Evolutionary conservation across 1,140 invertebrate species (phyloP).

Genomic region (Ladona fulva): DNA sequence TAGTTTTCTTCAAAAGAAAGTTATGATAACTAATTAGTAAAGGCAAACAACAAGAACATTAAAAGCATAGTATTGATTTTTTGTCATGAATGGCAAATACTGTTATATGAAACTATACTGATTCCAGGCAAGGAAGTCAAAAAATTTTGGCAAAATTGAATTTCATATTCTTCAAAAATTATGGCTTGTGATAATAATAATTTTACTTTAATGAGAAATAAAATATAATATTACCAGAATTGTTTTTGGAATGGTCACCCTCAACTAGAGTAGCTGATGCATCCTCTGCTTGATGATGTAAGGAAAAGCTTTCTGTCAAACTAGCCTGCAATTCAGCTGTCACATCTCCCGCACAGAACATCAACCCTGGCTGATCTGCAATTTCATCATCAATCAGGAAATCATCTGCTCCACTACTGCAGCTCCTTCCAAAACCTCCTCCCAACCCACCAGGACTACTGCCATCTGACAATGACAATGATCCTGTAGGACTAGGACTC

Average conservation of each 20-base stretch:
- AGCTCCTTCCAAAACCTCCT: neutral
- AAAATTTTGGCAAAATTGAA: too few species aligned
- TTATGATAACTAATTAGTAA: too few species aligned
- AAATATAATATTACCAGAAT: neutral
- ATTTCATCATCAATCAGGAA: slow-evolving; percentile 84
- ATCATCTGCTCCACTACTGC: slow-evolving; percentile 9
- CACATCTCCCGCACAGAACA: slow-evolving; percentile 55
- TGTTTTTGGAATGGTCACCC: neutral
- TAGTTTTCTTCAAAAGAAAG: too few species aligned
- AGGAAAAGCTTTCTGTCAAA: neutral
- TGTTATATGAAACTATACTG: too few species aligned
- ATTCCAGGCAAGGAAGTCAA: too few species aligned
- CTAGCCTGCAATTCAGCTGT: neutral
- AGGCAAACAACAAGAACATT: too few species aligned
- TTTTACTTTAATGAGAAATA: too few species aligned
- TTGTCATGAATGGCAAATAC: too few species aligned
- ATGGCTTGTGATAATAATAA: too few species aligned
- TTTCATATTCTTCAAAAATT: too few species aligned
- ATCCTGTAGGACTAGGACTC: neutral
- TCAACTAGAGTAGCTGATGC: neutral
- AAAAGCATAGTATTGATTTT: too few species aligned
- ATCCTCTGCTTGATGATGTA: neutral
- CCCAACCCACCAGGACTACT: neutral
- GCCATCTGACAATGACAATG: neutral
- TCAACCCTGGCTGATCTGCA: slow-evolving; percentile 74